Conservation (phyloP, 2,113 vertebrate species). For the Nesospiza acunhae region DNA sequence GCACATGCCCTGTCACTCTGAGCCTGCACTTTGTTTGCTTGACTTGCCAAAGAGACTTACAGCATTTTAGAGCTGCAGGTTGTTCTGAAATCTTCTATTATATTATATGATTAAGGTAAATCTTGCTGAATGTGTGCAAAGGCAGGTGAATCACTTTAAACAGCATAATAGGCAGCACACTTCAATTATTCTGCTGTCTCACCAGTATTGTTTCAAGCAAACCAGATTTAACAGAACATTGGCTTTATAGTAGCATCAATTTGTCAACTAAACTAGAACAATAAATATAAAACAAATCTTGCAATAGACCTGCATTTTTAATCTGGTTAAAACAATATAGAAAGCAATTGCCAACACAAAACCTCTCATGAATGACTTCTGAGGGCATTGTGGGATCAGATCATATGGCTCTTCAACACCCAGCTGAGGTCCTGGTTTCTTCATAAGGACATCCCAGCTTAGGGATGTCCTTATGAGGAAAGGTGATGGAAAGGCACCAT, state of each 20-base stretch:
- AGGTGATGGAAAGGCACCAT: too few relatives aligned
- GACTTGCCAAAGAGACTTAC: not conserved
- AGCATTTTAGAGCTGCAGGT: constrained; percentile 19
- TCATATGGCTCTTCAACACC: rapidly evolving
- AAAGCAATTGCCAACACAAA: constrained; percentile 74
- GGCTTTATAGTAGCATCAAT: constrained; percentile 78
- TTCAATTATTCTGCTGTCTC: constrained; percentile 68
- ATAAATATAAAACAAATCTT: constrained; percentile 86
- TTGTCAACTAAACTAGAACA: constrained; percentile 78
- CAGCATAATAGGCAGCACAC: constrained; percentile 70
- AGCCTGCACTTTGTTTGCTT: not conserved
- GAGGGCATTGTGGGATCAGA: not conserved
- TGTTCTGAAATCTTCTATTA: constrained; percentile 31
- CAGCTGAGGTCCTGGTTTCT: not conserved
- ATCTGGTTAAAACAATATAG: constrained; percentile 78
- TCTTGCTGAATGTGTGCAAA: constrained; percentile 67
- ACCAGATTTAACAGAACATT: constrained; percentile 77
- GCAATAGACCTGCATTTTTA: constrained; percentile 75
- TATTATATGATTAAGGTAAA: constrained; percentile 46
- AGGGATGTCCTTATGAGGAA: too few relatives aligned
- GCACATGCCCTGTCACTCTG: not conserved
- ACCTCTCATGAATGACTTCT: not conserved
- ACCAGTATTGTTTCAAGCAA: constrained; percentile 71
- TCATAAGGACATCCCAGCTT: not conserved
- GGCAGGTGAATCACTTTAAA: constrained; percentile 65